phyloP scores from a whole-genome alignment of 2,113 vertebrate genomes.

The Austrofundulus limnaeus region DNA sequence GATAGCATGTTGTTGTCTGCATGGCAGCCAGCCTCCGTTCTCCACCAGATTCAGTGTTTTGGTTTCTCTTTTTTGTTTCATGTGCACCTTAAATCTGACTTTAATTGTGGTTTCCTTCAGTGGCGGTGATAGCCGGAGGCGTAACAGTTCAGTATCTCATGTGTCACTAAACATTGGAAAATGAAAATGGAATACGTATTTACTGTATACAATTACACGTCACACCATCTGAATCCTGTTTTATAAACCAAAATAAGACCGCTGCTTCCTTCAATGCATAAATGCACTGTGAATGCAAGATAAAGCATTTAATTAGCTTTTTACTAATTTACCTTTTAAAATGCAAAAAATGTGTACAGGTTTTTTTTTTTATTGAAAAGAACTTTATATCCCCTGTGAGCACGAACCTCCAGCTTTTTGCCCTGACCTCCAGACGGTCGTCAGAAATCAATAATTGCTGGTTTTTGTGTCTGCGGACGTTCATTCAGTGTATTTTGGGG shows the following conservation, averaged over 20 bases:
- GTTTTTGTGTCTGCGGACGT: constrained; percentile 39
- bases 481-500: constrained; percentile 54
- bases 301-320: not conserved
- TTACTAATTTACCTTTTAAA: not conserved
- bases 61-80: not conserved
- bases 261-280: not conserved
- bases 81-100: not conserved
- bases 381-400: constrained; percentile 25
- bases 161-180: not conserved
- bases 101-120: not conserved
- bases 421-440: constrained; percentile 36
- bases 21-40: not conserved
- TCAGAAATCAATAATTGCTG: constrained; percentile 60
- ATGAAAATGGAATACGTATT: not conserved
- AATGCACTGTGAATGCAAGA: not conserved
- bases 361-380: constrained; percentile 13
- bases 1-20: constrained; percentile 12
- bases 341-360: not conserved
- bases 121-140: not conserved
- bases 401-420: constrained; percentile 22
- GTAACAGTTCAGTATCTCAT: not conserved
- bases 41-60: not conserved
- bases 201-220: not conserved
- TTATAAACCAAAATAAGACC: not conserved
- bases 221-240: not conserved